phyloP scores from a whole-genome alignment of 1,140 invertebrate genomes.

The Eulimnadia texana region DNA sequence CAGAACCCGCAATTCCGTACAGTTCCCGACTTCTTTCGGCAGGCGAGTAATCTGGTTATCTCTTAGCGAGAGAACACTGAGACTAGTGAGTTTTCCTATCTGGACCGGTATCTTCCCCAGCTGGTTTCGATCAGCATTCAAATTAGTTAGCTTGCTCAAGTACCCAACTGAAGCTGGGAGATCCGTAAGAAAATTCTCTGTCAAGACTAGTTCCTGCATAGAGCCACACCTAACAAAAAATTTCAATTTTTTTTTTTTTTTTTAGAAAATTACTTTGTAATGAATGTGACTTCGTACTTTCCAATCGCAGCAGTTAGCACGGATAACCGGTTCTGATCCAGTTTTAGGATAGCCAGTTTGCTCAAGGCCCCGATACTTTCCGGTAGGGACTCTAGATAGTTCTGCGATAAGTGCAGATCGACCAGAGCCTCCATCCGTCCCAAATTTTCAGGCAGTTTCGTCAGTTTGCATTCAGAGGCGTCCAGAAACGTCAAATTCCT shows the following conservation, averaged over 20 bases:
- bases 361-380: slow-evolving; percentile 79
- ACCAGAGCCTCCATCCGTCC: slow-evolving; percentile 79
- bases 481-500: slow-evolving; percentile 81
- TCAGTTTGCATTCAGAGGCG: slow-evolving; percentile 84
- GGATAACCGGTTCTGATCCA: slow-evolving; percentile 90
- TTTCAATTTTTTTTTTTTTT: too few species aligned
- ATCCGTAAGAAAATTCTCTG: slow-evolving; percentile 89
- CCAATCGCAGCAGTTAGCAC: slow-evolving; percentile 82
- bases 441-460: slow-evolving; percentile 87
- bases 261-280: too few species aligned
- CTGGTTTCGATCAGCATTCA: slow-evolving; percentile 94
- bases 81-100: slow-evolving; percentile 68
- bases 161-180: slow-evolving; percentile 83
- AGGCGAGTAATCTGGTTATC: slow-evolving; percentile 86
- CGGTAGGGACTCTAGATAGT: slow-evolving; percentile 83
- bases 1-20: slow-evolving; percentile 80
- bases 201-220: slow-evolving; percentile 92
- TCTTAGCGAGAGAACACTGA: slow-evolving; percentile 87
- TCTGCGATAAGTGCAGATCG: slow-evolving; percentile 92
- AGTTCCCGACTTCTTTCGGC: slow-evolving; percentile 85
- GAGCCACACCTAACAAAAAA: slow-evolving; percentile 57
- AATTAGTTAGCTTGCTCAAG: slow-evolving; percentile 78
- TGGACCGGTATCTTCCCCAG: slow-evolving; percentile 73
- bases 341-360: slow-evolving; percentile 86
- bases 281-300: too few species aligned